A percentile compares a stretch with the other conserved stretches of the same genome.
These are phyloP conservation scores for Cyclophora punctaria DNA, from an alignment of 2,888 invertebrate genomes.

Conservation along the genomic window DNA sequence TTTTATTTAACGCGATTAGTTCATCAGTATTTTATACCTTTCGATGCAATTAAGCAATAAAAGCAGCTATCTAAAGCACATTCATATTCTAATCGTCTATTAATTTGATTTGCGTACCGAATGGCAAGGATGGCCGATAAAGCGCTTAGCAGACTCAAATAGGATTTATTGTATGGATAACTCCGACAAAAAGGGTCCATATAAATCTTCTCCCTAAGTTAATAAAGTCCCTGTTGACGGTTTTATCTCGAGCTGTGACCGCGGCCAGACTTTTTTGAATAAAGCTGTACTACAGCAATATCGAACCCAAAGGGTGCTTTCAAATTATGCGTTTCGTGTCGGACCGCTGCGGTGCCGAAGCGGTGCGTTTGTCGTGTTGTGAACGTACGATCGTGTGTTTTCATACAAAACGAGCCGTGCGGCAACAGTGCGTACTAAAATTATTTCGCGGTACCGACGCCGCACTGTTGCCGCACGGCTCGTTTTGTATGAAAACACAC, in stretches of 20 bases:
- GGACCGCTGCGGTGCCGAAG: no score
- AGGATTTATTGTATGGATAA: constrained; percentile 64
- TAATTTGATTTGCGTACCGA: constrained; percentile 66
- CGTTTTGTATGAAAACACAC: no score
- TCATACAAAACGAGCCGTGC: no score
- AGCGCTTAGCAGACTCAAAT: constrained; percentile 56
- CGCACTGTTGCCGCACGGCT: no score
- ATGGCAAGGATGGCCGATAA: constrained; percentile 46
- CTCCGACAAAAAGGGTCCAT: constrained; percentile 55
- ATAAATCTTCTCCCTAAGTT: constrained; percentile 64
- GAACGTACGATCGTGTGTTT: no score
- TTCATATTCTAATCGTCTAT: constrained; percentile 46
- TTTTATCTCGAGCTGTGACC: constrained; percentile 53
- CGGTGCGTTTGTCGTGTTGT: no score
- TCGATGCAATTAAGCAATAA: background rate
- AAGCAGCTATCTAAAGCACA: constrained; percentile 29
- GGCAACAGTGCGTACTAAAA: no score
- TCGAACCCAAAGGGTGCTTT: constrained; percentile 4
- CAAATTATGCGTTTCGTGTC: no score
- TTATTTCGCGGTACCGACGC: no score
- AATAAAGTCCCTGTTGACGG: constrained; percentile 63
- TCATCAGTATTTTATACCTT: no score
- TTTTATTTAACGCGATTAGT: no score
- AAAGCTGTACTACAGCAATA: constrained; percentile 33
- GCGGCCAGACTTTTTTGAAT: constrained; percentile 44